phyloP scores from a whole-genome alignment of 2,113 vertebrate genomes.

The Tenrec ecaudatus region DNA sequence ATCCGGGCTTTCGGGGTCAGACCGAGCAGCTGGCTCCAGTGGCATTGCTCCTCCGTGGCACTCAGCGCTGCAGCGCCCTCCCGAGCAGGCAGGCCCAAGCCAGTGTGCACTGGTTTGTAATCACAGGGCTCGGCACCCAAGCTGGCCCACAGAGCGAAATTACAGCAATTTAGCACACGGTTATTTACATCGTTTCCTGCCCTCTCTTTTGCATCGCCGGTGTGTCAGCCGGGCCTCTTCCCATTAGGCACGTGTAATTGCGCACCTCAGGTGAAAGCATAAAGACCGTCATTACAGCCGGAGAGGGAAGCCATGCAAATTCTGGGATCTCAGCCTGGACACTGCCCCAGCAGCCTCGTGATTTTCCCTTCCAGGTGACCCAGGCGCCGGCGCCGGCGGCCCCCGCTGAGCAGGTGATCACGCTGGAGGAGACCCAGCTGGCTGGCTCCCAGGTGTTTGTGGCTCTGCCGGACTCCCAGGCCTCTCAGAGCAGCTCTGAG shows the following conservation, averaged over 20 bases:
- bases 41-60: neutral
- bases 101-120: conserved; percentile 74
- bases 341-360: conserved; percentile 50
- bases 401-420: conserved; percentile 81
- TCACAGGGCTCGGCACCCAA: conserved; percentile 70
- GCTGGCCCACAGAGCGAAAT: conserved; percentile 77
- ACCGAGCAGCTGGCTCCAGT: neutral
- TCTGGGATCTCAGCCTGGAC: neutral
- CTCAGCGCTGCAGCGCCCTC: conserved; percentile 19
- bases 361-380: conserved; percentile 85
- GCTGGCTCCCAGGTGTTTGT: conserved; percentile 89
- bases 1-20: rapidly evolving
- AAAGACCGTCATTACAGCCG: conserved; percentile 67
- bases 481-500: conserved; percentile 80
- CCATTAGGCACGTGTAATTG: conserved; percentile 80
- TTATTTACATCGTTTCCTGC: conserved; percentile 82
- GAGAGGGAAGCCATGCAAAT: conserved; percentile 28
- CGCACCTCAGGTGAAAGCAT: conserved; percentile 75
- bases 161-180: conserved; percentile 77
- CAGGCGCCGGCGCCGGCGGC: conserved; percentile 72
- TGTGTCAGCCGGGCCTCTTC: conserved; percentile 72
- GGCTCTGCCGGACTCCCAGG: conserved; percentile 84
- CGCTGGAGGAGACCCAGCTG: conserved; percentile 85
- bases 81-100: conserved; percentile 54
- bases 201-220: conserved; percentile 77